phyloP scores from a whole-genome alignment of 1,140 invertebrate genomes.

The Drosophila eugracilis region DNA sequence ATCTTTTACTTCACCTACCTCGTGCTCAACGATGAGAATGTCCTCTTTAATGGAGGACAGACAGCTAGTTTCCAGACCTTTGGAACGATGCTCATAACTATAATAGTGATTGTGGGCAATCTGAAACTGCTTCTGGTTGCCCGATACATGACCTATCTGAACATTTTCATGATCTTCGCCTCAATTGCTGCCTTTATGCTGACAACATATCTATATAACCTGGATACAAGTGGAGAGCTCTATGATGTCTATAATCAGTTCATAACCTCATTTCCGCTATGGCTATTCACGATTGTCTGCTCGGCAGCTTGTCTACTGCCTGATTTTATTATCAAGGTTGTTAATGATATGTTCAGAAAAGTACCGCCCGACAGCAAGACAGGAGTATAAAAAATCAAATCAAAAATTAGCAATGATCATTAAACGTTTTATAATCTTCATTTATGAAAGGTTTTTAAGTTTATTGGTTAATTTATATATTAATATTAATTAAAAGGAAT shows the following conservation, averaged over 20 bases:
- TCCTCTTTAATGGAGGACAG: slow-evolving; percentile 84
- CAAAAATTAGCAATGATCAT: neutral
- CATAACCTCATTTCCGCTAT: slow-evolving; percentile 87
- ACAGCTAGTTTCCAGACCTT: slow-evolving; percentile 85
- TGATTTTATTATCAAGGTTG: slow-evolving; percentile 81
- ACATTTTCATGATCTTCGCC: slow-evolving; percentile 86
- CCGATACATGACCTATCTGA: slow-evolving; percentile 87
- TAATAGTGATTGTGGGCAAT: slow-evolving; percentile 85
- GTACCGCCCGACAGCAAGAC: neutral
- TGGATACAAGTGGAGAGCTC: slow-evolving; percentile 86
- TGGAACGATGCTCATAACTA: slow-evolving; percentile 85
- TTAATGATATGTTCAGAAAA: slow-evolving; percentile 54
- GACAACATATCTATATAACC: slow-evolving; percentile 87
- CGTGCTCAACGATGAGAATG: slow-evolving; percentile 74
- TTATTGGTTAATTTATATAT: too few species aligned
- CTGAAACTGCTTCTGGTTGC: slow-evolving; percentile 88
- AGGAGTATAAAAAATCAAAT: neutral
- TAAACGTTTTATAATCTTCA: neutral
- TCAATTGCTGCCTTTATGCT: slow-evolving; percentile 87
- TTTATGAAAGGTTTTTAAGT: neutral
- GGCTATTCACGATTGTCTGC: slow-evolving; percentile 87
- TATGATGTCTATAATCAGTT: slow-evolving; percentile 87
- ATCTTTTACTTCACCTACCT: slow-evolving; percentile 85
- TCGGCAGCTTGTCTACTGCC: slow-evolving; percentile 87
- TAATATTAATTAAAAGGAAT: too few species aligned